Evolutionary conservation across 2,113 vertebrate genomes (phyloP).

Genomic region (Lanius collurio): DNA sequence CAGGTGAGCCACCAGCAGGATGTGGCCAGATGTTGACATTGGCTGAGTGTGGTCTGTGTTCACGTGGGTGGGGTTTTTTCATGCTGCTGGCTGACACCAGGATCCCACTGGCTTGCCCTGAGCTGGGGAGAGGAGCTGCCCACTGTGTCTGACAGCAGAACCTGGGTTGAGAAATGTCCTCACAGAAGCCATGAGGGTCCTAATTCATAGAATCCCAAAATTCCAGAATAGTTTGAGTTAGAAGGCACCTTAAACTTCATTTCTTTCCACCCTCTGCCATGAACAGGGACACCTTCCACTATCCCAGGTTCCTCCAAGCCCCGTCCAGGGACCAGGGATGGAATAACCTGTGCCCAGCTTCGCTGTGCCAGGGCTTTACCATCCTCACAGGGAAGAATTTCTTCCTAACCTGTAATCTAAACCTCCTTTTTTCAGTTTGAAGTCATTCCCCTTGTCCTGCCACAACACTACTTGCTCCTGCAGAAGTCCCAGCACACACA

Average conservation of each 20-base stretch:
- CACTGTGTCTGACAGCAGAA: background rate
- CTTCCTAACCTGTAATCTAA: background rate
- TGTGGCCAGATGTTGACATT: background rate
- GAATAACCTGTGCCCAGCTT: background rate
- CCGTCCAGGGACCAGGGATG: background rate
- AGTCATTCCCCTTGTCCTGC: background rate
- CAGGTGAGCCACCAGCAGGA: background rate
- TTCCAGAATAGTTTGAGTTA: background rate
- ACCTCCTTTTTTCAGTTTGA: background rate
- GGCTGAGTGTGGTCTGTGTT: background rate
- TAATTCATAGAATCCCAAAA: background rate
- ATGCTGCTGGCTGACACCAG: background rate
- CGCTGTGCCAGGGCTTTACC: background rate
- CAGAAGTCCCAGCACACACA: background rate
- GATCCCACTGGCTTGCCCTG: background rate
- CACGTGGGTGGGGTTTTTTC: rapidly evolving
- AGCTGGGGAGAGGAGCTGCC: background rate
- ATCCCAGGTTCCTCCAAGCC: background rate
- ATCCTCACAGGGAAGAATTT: background rate
- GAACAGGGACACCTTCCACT: background rate
- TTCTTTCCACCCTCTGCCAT: background rate
- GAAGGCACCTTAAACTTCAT: background rate
- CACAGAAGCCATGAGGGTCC: background rate
- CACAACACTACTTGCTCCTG: rapidly evolving
- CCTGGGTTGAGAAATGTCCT: background rate